phyloP scores from a whole-genome alignment of 2,797 vertebrate species.

The Falco novaeseelandiae region DNA sequence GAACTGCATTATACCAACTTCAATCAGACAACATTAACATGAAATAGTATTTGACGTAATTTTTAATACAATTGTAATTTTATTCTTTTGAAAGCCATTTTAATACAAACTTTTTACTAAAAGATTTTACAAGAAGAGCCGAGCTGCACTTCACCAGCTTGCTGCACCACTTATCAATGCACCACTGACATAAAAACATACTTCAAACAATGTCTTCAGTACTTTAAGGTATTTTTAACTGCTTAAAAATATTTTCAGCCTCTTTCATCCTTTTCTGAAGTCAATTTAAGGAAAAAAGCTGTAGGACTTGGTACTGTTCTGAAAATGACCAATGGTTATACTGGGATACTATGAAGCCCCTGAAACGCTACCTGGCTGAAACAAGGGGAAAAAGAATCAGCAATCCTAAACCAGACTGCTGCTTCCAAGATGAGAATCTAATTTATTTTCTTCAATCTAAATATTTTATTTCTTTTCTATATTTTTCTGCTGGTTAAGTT shows the following conservation, averaged over 20 bases:
- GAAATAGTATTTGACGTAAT: accelerated
- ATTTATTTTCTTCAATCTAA: not conserved
- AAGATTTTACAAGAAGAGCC: not conserved
- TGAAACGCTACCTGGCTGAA: not conserved
- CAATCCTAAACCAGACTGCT: not conserved
- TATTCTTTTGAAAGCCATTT: not conserved
- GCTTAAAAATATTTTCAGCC: not conserved
- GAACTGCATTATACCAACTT: not conserved
- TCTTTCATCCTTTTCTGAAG: not conserved
- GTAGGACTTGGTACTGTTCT: not conserved
- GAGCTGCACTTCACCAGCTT: not conserved
- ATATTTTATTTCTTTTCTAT: not conserved
- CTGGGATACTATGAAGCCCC: not conserved
- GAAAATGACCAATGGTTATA: not conserved
- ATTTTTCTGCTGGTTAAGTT: not conserved
- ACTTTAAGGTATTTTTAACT: not conserved
- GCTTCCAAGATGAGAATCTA: not conserved
- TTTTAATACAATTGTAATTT: not conserved
- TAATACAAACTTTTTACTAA: not conserved
- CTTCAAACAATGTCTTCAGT: not conserved
- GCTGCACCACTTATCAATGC: not conserved
- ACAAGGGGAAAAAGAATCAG: not conserved
- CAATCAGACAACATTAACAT: not conserved
- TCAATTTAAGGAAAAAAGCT: not conserved
- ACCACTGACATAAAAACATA: not conserved